Base-by-base conservation (phyloP, 2,888 invertebrate genomes). In the Lasioglossum morio region DNA sequence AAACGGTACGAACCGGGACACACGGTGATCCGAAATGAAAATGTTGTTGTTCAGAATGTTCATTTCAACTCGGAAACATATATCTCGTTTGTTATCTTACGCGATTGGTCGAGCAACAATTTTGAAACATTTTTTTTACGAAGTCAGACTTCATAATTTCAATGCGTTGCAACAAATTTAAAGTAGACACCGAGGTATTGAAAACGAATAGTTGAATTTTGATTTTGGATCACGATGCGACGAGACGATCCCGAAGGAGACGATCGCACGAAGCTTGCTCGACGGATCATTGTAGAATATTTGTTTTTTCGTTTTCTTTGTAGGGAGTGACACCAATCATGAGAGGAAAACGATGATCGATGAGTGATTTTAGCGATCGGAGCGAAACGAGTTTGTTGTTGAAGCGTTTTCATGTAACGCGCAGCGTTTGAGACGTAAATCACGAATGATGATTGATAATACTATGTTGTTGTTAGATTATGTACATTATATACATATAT, bases 401-500 rank as follows among this genome's bases (percentile, higher is more conserved):
- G 92, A 94, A 16, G 92, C 91, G 92, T 27, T 63, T 63, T 89
- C 88, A 87, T 80, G 92, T 93, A 93, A 94, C 92, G 93, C 92
- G 92, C 93, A 93, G 91, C 91, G 91, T 92, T 93, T 81, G 89
- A 91, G 84, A 85, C 76, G 79, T 86, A 82, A 2, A 14, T 85
- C 86, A 89, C 81, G n/a, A 86, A 87, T 30, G 92, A 94, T 93
- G 91, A 94, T 94, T 30, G 93, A 95, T 94, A 93, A 94, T 93
- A 94, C 92, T 93, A 94, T 93, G 94, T 95, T 95, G 94, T 95
- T 95, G 94, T 94, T 95, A 95, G 94, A 94, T 94, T 84, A 84
- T 84, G 78, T 84, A 84, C 78, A 84, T 93, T 94, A 93, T 94
- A 94, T 92, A 92, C 88, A 87, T 88, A 91, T 91, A 89, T 34